Conservation (phyloP, 2,113 vertebrate species). For the Paedocypris sp. region DNA sequence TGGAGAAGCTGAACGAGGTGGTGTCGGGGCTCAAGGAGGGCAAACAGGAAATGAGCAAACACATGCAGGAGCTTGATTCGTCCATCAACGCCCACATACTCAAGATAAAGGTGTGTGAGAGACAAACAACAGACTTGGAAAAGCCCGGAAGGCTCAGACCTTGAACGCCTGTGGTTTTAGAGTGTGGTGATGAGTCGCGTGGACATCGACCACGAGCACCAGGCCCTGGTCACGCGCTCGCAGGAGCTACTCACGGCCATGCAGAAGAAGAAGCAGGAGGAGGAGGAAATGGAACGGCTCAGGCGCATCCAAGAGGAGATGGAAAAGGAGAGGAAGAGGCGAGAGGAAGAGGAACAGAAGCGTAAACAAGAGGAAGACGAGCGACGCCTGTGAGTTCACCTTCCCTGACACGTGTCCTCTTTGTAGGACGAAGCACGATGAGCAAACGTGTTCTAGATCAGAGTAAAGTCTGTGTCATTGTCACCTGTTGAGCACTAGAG, state of each 20-base stretch:
- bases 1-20: slow-evolving; percentile 81
- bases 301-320: slow-evolving; percentile 87
- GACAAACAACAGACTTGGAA: neutral
- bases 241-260: slow-evolving; percentile 75
- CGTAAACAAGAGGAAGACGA: slow-evolving; percentile 82
- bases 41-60: slow-evolving; percentile 77
- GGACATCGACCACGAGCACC: slow-evolving; percentile 80
- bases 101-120: slow-evolving; percentile 78
- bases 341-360: slow-evolving; percentile 72
- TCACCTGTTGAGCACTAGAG: too few species aligned
- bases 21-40: slow-evolving; percentile 82
- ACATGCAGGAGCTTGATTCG: slow-evolving; percentile 73
- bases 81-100: slow-evolving; percentile 70
- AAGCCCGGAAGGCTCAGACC: neutral
- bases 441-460: too few species aligned
- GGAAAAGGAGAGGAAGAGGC: slow-evolving; percentile 78
- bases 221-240: slow-evolving; percentile 74
- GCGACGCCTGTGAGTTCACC: slow-evolving; percentile 68
- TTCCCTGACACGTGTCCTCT: too few species aligned
- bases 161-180: slow-evolving; percentile 44
- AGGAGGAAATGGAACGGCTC: slow-evolving; percentile 85
- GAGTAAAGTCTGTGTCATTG: too few species aligned
- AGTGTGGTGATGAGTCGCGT: slow-evolving; percentile 72
- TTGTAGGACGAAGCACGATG: too few species aligned
- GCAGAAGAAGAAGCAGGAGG: slow-evolving; percentile 89